Base-by-base conservation (phyloP, 2,888 invertebrate genomes). In the Lasioglossum marginatum region DNA sequence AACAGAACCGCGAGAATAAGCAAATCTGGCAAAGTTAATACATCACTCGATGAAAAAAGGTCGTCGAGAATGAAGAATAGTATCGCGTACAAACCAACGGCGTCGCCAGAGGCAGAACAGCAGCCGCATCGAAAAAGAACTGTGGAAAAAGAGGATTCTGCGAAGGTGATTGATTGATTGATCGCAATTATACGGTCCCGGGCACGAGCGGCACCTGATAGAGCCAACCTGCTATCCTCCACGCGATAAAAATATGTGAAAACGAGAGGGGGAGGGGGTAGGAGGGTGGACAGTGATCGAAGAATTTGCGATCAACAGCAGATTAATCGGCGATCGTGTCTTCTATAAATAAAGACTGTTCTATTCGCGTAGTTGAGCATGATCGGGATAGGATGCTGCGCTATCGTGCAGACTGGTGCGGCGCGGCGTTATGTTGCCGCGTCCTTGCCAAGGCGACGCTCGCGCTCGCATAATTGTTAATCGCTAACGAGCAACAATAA, bases 361-460 rank as follows among this genome's bases (percentile, higher is more conserved):
- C 60, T 52, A 57, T 68, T 52, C 70, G 60, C 81, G 73, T 23
- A n/a, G 63, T 63, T 63, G 80, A 88, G 75, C 74, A 82, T 68
- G 81, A 85, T 82, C 76, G 43, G 52, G 57, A 45, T 48, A 79
- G 68, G 79, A 79, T 79, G 60, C 76, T 63, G 31, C 6, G 31
- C 52, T n/a, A 45, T 74, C 57, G 37, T 77, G 82, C 84, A n/a
- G 85, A 87, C 86, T 85, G 82, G 83, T 79, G 80, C 81, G 57
- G 4, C 27, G 27, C 83, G 83, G 77, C 75, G 82, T 66, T 19
- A 34, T 34, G 57, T 8, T 19, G 81, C 82, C 87, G 88, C 92
- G 93, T 92, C 94, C 93, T 93, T 93, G 93, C 92, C 92, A 93
- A 93, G 92, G 92, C 91, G 91, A 92, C 92, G 91, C 86, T 92